These are phyloP conservation scores for Caenorhabditis sp. DNA, from an alignment of 2,888 invertebrate genomes.

Conservation along the genomic window DNA sequence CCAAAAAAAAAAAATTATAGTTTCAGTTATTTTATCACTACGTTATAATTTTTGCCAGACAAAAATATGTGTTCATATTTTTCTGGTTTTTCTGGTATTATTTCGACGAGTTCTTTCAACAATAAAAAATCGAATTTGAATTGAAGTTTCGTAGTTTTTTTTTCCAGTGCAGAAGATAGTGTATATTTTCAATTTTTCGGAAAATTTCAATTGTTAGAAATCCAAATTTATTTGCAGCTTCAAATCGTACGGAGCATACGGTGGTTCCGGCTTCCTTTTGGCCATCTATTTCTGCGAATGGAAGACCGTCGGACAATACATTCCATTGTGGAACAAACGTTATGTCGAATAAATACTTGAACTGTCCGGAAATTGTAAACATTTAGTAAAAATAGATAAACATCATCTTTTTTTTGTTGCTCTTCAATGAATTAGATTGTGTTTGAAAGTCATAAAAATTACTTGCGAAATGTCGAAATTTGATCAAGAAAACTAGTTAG, in stretches of 20 bases:
- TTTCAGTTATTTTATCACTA: neutral
- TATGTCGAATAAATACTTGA: conserved; percentile 40
- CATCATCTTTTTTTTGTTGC: too few species aligned
- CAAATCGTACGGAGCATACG: conserved; percentile 59
- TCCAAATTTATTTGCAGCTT: conserved; percentile 31
- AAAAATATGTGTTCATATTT: too few species aligned
- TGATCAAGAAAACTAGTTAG: neutral
- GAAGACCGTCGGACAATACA: conserved; percentile 65
- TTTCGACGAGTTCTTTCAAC: neutral
- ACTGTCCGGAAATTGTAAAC: neutral
- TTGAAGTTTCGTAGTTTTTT: too few species aligned
- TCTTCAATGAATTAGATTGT: too few species aligned
- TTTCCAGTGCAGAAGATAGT: too few species aligned
- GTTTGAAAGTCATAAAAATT: too few species aligned
- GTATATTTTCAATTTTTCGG: too few species aligned
- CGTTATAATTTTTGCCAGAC: neutral
- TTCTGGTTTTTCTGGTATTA: too few species aligned
- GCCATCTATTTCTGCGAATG: conserved; percentile 68
- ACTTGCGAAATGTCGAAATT: too few species aligned
- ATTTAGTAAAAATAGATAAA: neutral
- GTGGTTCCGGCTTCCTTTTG: conserved; percentile 58
- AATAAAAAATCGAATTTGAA: neutral
- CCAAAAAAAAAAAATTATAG: conserved; percentile 3
- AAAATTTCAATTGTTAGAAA: too few species aligned
- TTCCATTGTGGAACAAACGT: conserved; percentile 65